A percentile compares a stretch with the other conserved stretches of the same genome.
phyloP scores from a whole-genome alignment of 2,888 invertebrate genomes.

The Apeira syringaria region DNA sequence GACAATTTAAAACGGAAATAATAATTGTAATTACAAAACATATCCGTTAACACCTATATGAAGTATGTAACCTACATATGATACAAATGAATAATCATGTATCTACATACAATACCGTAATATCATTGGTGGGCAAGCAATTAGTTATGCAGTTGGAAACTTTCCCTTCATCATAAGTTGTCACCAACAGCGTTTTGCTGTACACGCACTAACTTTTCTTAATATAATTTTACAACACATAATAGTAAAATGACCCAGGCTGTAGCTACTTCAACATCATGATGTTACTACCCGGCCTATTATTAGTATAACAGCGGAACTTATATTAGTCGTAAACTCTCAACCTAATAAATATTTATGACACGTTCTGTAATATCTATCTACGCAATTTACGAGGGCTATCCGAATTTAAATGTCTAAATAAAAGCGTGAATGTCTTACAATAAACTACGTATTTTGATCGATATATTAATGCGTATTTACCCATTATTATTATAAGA shows the following conservation, averaged over 20 bases:
- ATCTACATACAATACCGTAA: no score
- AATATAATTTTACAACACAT: slow-evolving; percentile 19
- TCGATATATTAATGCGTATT: slow-evolving; percentile 41
- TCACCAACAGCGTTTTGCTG: slow-evolving; percentile 13
- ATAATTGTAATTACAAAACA: no score
- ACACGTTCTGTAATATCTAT: slow-evolving; percentile 24
- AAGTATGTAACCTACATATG: no score
- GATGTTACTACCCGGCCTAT: slow-evolving; percentile 5
- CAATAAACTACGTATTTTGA: slow-evolving; percentile 48
- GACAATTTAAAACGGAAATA: no score
- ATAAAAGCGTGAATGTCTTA: slow-evolving; percentile 43
- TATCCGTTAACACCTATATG: no score
- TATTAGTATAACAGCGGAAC: slow-evolving; percentile 9
- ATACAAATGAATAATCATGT: no score
- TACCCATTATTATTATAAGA: slow-evolving; percentile 50
- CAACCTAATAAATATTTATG: slow-evolving; percentile 34
- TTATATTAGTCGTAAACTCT: slow-evolving; percentile 20
- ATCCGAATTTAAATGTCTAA: slow-evolving; percentile 41
- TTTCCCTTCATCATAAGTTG: no score
- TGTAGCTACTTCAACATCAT: slow-evolving; percentile 11
- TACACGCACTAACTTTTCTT: slow-evolving; percentile 15
- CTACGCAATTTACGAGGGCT: slow-evolving; percentile 38
- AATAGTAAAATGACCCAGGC: slow-evolving; percentile 11
- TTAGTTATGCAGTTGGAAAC: no score
- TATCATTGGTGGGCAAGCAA: no score